Percentiles rank a stretch among this genome's conserved stretches.
These are phyloP conservation scores for Lepidostoma basale DNA, from an alignment of 1,140 invertebrate genomes.

Conservation along the genomic window DNA sequence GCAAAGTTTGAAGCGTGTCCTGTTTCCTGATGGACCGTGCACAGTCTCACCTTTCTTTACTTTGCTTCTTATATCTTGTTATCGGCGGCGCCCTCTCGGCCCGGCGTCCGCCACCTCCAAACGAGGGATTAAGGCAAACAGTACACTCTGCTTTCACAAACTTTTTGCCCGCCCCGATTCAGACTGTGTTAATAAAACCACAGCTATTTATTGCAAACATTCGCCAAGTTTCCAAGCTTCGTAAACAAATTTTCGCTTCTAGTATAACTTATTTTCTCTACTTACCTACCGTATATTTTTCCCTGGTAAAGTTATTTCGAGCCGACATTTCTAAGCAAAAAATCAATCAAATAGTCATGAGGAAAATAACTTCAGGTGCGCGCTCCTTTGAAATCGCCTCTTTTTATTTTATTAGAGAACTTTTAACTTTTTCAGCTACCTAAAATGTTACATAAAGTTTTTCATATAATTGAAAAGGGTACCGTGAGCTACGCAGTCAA, in stretches of 20 bases:
- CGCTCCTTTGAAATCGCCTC: not conserved
- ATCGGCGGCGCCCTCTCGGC: constrained; percentile 36
- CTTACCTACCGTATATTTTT: too few species aligned
- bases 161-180: constrained; percentile 30
- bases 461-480: too few species aligned
- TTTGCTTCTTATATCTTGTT: constrained; percentile 46
- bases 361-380: not conserved
- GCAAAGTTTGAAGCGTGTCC: constrained; percentile 43
- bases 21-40: constrained; percentile 41
- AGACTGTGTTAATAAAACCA: constrained; percentile 26
- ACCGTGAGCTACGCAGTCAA: too few species aligned
- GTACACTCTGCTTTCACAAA: constrained; percentile 42
- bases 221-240: constrained; percentile 11
- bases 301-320: too few species aligned
- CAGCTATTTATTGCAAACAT: constrained; percentile 23
- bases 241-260: constrained; percentile 10
- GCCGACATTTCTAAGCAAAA: too few species aligned
- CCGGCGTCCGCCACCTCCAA: constrained; percentile 32
- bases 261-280: not conserved
- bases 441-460: too few species aligned
- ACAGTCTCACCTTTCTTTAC: constrained; percentile 39
- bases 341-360: not conserved
- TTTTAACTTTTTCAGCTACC: too few species aligned
- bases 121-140: constrained; percentile 41
- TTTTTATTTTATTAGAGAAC: not conserved